phyloP scores from a whole-genome alignment of 2,113 vertebrate species.

The Myotis davidii region DNA sequence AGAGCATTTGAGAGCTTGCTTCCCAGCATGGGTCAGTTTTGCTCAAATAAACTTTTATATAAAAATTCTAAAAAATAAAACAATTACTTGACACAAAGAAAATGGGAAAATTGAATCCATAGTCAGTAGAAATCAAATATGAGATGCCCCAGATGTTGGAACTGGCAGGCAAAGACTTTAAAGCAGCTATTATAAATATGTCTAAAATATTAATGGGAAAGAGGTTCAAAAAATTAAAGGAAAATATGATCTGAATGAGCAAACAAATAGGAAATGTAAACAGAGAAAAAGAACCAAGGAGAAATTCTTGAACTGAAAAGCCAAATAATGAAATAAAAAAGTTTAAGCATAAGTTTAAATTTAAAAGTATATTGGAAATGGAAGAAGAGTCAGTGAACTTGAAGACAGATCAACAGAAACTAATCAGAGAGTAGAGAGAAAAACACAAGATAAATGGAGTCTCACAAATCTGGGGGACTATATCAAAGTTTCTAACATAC shows the following conservation, averaged over 20 bases:
- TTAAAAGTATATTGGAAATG: not conserved
- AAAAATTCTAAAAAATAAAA: not conserved
- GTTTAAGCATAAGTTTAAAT: not conserved
- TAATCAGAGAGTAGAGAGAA: not conserved
- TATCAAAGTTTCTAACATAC: not conserved
- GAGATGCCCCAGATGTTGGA: slow-evolving; percentile 3
- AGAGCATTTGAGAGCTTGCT: not conserved
- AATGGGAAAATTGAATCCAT: not conserved
- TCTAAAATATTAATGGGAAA: slow-evolving; percentile 18
- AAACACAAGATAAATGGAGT: not conserved
- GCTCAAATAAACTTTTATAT: not conserved
- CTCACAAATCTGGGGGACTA: not conserved
- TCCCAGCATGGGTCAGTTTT: not conserved
- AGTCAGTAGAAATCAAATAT: slow-evolving; percentile 34
- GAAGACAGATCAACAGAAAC: not conserved
- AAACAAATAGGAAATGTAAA: slow-evolving; percentile 11
- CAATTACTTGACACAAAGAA: slow-evolving; percentile 25
- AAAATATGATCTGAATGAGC: slow-evolving; percentile 1
- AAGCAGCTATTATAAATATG: slow-evolving; percentile 24
- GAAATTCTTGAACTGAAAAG: slow-evolving; percentile 38
- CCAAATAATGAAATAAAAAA: slow-evolving; percentile 38
- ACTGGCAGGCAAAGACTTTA: not conserved
- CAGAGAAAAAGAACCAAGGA: not conserved
- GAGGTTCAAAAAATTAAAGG: slow-evolving; percentile 22
- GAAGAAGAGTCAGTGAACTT: not conserved